Percentiles rank a stretch among this genome's conserved stretches.
phyloP scores from a whole-genome alignment of 2,888 invertebrate species.

The Campopleginae sp. region DNA sequence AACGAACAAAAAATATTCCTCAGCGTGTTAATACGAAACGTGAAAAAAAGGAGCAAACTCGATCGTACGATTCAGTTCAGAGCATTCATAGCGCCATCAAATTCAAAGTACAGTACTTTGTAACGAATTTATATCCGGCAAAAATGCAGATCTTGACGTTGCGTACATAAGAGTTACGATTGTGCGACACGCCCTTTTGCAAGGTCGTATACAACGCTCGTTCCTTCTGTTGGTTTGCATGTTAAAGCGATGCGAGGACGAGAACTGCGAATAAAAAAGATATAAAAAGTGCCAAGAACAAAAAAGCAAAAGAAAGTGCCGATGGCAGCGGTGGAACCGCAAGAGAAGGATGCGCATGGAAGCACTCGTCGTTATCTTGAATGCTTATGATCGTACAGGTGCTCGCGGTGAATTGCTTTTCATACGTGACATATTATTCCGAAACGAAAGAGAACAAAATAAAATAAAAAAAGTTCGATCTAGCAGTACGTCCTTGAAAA shows the following conservation, averaged over 20 bases:
- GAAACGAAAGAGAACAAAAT: conserved; percentile 4
- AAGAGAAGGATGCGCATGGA: conserved; percentile 17
- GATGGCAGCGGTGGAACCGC: conserved; percentile 7
- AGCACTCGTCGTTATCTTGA: conserved; percentile 60
- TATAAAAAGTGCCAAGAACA: neutral
- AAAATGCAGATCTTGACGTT: conserved; percentile 48
- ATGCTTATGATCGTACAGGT: conserved; percentile 56
- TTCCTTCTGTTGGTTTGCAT: conserved; percentile 32
- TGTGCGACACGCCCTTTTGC: conserved; percentile 60
- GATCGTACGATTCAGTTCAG: neutral
- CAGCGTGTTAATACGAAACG: neutral
- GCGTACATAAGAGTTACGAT: conserved; percentile 56
- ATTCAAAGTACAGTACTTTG: conserved; percentile 39
- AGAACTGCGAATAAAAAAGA: neutral
- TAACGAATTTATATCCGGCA: conserved; percentile 30
- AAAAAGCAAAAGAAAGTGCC: conserved; percentile 21
- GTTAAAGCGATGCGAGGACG: conserved; percentile 29
- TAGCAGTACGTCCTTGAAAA: neutral
- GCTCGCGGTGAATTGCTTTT: conserved; percentile 52
- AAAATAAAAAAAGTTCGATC: neutral
- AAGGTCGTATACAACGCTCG: conserved; percentile 41
- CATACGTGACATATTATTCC: conserved; percentile 40
- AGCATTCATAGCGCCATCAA: conserved; percentile 1
- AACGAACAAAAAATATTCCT: neutral
- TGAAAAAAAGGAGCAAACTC: neutral